Conservation (phyloP, 2,888 invertebrate genomes). For the Euclidia mi region DNA sequence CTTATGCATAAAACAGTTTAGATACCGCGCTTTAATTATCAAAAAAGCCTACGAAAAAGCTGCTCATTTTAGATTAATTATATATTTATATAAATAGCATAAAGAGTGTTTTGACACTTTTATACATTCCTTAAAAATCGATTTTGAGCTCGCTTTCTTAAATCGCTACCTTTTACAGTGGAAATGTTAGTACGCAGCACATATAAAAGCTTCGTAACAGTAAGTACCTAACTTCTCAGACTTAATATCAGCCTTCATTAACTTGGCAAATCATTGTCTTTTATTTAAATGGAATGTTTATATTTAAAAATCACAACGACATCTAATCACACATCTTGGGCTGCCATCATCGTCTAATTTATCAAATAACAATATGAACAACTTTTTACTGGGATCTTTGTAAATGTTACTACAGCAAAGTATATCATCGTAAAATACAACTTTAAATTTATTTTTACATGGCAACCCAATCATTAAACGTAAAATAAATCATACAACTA, state of each 20-base stretch:
- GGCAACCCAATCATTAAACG: slow-evolving; percentile 41
- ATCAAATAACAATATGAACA: background rate
- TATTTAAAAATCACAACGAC: slow-evolving; percentile 80
- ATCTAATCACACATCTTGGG: slow-evolving; percentile 62
- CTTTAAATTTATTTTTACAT: slow-evolving; percentile 9
- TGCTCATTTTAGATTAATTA: no score
- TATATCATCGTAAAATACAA: background rate
- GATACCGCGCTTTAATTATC: background rate
- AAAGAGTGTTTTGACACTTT: no score
- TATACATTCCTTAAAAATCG: no score
- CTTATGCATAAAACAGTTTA: no score
- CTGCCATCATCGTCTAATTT: slow-evolving; percentile 26
- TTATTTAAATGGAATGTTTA: slow-evolving; percentile 85
- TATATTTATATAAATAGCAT: no score
- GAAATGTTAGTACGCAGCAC: slow-evolving; percentile 27
- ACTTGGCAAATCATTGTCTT: slow-evolving; percentile 80
- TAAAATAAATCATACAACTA: slow-evolving; percentile 55
- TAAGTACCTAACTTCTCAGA: slow-evolving; percentile 72
- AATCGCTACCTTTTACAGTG: background rate
- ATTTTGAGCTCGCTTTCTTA: no score
- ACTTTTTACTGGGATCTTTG: background rate
- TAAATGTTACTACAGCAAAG: background rate
- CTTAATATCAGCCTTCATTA: slow-evolving; percentile 79
- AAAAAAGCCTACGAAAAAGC: background rate
- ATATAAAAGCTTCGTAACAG: slow-evolving; percentile 57